Conservation (phyloP, 2,888 invertebrate genomes). For the Cantharis nigra region DNA sequence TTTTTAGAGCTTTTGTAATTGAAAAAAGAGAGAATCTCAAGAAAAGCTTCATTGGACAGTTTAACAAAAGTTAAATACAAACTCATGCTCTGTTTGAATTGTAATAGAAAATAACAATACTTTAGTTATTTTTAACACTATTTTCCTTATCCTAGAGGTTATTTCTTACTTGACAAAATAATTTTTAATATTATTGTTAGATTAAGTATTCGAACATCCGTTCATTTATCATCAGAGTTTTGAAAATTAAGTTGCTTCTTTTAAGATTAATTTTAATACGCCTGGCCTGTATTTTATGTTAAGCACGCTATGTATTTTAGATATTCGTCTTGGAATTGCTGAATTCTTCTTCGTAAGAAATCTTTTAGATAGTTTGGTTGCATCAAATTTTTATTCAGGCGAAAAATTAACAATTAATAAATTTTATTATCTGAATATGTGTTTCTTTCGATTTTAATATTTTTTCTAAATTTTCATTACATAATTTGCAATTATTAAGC, state of each 20-base stretch:
- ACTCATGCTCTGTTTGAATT: conserved; percentile 2
- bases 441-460: no score
- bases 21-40: conserved; percentile 30
- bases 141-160: not conserved
- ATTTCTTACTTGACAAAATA: not conserved
- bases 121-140: not conserved
- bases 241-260: conserved; percentile 13
- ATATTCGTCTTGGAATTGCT: conserved; percentile 25
- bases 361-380: conserved; percentile 22
- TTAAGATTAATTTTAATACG: conserved; percentile 24
- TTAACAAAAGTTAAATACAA: conserved; percentile 11
- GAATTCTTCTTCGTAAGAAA: conserved; percentile 18
- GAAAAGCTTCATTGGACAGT: conserved; percentile 9
- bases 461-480: no score
- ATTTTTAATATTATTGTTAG: not conserved
- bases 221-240: not conserved
- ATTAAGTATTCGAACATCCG: not conserved
- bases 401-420: no score
- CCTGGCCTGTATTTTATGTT: conserved; percentile 24
- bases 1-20: conserved; percentile 32
- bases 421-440: no score
- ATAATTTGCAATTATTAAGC: no score
- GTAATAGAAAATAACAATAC: not conserved
- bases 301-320: conserved; percentile 24
- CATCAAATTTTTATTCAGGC: not conserved